Evolutionary conservation across 2,797 vertebrate species (phyloP).

Genomic region (Diplodus sargus): DNA sequence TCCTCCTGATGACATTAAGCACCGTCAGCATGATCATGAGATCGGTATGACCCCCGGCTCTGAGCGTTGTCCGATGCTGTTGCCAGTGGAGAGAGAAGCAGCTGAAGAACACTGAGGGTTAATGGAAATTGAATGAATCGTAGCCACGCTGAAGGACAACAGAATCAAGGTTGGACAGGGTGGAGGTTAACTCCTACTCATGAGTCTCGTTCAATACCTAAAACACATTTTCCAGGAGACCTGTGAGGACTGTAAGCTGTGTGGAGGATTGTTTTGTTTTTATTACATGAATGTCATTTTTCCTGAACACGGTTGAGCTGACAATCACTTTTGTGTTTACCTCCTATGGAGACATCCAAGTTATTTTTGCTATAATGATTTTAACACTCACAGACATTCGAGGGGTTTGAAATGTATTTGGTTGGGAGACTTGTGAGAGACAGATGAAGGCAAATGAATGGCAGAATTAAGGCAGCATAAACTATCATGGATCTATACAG

Average conservation of each 20-base stretch:
- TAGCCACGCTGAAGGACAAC: not conserved
- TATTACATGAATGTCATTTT: not conserved
- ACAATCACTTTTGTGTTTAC: not conserved
- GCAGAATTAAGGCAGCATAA: not conserved
- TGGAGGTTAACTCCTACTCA: not conserved
- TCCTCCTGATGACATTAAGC: constrained; percentile 10
- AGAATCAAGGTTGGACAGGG: constrained; percentile 24
- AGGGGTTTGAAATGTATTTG: not conserved
- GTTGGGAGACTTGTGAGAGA: not conserved
- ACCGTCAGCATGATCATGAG: constrained; percentile 10
- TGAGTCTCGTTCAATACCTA: not conserved
- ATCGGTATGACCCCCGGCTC: constrained; percentile 24
- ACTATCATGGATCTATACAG: too few species aligned
- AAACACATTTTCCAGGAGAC: not conserved
- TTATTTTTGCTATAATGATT: not conserved
- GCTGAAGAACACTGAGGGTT: constrained; percentile 14
- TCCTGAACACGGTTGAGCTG: not conserved
- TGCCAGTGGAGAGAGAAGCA: constrained; percentile 17
- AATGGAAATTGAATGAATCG: constrained; percentile 32
- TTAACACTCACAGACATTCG: not conserved
- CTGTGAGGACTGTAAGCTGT: not conserved
- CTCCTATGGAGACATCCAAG: not conserved
- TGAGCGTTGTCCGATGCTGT: not conserved
- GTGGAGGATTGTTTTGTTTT: not conserved
- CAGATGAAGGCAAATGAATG: not conserved